phyloP scores from a whole-genome alignment of 53 echinoderm and acorn worm species.

The Hippasteria phrygiana region DNA sequence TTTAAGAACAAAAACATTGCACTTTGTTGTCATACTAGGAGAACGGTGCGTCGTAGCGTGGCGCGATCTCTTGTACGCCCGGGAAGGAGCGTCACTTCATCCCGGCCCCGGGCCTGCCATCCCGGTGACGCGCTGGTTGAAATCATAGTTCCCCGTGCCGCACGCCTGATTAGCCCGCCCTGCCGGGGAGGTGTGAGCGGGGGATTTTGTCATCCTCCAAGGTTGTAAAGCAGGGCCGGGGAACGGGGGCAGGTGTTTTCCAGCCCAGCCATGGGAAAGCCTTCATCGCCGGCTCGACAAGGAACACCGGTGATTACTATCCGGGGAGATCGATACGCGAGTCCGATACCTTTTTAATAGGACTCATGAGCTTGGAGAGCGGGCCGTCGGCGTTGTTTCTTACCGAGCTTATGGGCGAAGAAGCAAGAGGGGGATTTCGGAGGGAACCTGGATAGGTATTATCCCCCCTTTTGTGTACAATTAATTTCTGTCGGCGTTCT shows the following conservation, averaged over 20 bases:
- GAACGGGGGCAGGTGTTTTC: constrained; percentile 26
- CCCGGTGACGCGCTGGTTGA: constrained; percentile 2
- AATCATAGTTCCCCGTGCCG: background rate
- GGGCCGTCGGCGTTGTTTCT: background rate
- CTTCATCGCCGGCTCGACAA: constrained; percentile 47
- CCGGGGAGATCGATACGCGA: constrained; percentile 20
- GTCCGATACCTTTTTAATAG: background rate
- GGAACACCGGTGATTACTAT: constrained; percentile 56
- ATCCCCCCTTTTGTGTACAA: constrained; percentile 12
- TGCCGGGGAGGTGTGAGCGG: constrained; percentile 39
- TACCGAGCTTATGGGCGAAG: background rate
- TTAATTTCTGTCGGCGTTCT: constrained; percentile 27
- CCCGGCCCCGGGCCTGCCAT: background rate
- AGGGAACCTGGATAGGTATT: background rate
- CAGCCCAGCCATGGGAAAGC: constrained; percentile 12
- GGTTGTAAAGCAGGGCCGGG: constrained; percentile 21
- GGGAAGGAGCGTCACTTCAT: background rate
- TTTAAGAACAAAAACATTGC: constrained; percentile 12
- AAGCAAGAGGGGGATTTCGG: background rate
- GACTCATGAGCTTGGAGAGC: background rate
- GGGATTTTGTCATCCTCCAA: constrained; percentile 47
- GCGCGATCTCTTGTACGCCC: background rate
- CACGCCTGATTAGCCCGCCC: constrained; percentile 47
- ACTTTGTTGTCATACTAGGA: background rate
- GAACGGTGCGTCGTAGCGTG: constrained; percentile 40